Evolutionary conservation across 2,113 vertebrate genomes (phyloP).

Genomic region (Toxostoma redivivum): DNA sequence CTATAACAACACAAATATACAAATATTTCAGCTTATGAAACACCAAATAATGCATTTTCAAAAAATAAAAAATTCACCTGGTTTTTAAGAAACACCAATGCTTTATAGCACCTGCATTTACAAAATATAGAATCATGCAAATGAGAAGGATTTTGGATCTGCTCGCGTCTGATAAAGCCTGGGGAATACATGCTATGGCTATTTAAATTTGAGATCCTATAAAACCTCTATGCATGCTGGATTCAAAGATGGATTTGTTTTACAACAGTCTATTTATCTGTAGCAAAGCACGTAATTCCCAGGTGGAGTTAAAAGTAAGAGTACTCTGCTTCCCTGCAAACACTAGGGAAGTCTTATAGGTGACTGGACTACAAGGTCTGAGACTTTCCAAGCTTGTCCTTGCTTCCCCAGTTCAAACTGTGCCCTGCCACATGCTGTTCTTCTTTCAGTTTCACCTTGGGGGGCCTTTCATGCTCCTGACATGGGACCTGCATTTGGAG

Average conservation of each 20-base stretch:
- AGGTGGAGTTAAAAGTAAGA: not conserved
- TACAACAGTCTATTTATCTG: not conserved
- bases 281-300: not conserved
- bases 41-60: not conserved
- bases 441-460: not conserved
- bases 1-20: not conserved
- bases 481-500: accelerated
- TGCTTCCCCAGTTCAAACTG: not conserved
- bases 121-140: not conserved
- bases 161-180: not conserved
- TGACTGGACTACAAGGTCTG: not conserved
- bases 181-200: not conserved
- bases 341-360: not conserved
- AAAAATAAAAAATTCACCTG: not conserved
- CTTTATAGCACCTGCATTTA: not conserved
- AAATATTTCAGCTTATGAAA: not conserved
- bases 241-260: not conserved
- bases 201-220: not conserved
- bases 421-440: not conserved
- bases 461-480: not conserved
- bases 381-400: not conserved
- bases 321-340: not conserved
- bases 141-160: not conserved
- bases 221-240: not conserved
- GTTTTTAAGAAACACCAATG: not conserved